Evolutionary conservation across 2,888 invertebrate genomes (phyloP), one percentile per base, ranked within the genome.

Genomic region (Polia nebulosa): DNA sequence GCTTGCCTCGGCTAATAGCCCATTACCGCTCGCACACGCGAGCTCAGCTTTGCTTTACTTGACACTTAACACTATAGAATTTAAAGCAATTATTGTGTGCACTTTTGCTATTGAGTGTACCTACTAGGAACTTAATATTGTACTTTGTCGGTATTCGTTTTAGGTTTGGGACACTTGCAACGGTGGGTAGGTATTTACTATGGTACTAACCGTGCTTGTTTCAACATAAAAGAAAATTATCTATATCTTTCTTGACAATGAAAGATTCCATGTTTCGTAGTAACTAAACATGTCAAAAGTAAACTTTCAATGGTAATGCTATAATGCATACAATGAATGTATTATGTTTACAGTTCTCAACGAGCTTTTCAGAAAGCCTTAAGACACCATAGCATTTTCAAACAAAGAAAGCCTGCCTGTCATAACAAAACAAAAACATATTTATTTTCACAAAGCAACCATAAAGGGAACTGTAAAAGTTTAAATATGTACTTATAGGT

Each of bases 1-100:
- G 85, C 88, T 86, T 80, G 85, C 77, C 71, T 81, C 72, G 72
- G 69, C 84, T 91, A 92, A 92, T 91, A 82, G 90, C 62, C 88
- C 79, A 90, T 92, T 92, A 91, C 76, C 72, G 74, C 83, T 83
- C 81, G 83, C 75, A 85, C 84, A 81, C 81, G 84, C 84, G 70
- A 81, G 53, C 84, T 47, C 34, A 60, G 57, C 72, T 78, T 66
- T 78, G 66, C 66, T 78, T 78, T 66, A 72, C 78, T 78, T 78
- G 81, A 81, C 78, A 70, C 58, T 55, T 58, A 77, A 77, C 78
- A 49, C 76, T 81, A 71, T 62, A 77, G 78, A 77, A 77, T 70
- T 77, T 56, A 80, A 76, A 81, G 61, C 78, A 51, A 64, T 77
- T 64, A 70, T 64, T 64, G 41, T 51, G 57, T 51, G 22, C 45